Evolutionary conservation across 92 coral and sea anemone species (phyloP).

Genomic region (Montipora capitata): DNA sequence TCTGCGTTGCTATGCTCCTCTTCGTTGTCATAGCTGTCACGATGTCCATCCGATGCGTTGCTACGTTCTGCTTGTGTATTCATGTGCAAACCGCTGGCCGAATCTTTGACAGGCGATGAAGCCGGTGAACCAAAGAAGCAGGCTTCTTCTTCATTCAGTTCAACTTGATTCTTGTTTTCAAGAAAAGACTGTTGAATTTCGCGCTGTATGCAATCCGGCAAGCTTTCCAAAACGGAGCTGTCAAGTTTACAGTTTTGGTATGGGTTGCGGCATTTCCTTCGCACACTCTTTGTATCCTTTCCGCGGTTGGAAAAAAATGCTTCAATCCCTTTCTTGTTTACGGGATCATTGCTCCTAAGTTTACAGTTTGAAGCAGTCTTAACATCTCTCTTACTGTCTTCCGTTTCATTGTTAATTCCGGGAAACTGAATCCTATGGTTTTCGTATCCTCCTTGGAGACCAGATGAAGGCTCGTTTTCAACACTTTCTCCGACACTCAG

Average conservation of each 20-base stretch:
- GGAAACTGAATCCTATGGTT: background rate
- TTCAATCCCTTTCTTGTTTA: conserved; percentile 37
- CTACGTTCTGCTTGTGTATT: background rate
- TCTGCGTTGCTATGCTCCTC: conserved; percentile 1
- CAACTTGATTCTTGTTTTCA: background rate
- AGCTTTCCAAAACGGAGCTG: conserved; percentile 58
- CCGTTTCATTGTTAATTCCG: background rate
- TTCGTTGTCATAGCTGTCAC: background rate
- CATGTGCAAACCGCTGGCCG: background rate
- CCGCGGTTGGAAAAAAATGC: conserved; percentile 16
- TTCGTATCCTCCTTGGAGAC: background rate
- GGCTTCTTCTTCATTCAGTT: background rate
- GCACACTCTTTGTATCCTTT: background rate
- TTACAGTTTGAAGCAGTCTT: background rate
- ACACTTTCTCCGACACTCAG: background rate
- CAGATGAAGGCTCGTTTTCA: background rate
- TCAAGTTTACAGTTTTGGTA: conserved; percentile 77
- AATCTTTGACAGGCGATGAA: background rate
- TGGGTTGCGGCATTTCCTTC: conserved; percentile 19
- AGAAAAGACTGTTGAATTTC: conserved; percentile 71
- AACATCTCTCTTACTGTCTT: background rate
- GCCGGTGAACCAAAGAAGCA: background rate
- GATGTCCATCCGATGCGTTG: background rate
- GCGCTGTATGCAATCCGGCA: conserved; percentile 80
- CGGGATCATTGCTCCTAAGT: background rate